Evolutionary conservation across 2,888 invertebrate genomes (phyloP).

Genomic region (Ormia ochracea): DNA sequence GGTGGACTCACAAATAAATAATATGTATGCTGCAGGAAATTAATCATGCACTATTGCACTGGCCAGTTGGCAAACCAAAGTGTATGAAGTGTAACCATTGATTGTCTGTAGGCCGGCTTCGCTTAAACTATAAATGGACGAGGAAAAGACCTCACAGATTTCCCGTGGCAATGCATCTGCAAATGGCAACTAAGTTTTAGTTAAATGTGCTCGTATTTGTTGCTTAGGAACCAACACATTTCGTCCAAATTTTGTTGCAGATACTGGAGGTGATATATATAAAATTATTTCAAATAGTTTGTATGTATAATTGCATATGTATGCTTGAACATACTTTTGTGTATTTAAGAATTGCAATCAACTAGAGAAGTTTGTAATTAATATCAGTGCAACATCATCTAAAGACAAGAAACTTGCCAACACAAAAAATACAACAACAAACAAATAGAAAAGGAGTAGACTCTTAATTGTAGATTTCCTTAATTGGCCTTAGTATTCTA

Average conservation of each 20-base stretch:
- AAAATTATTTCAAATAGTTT: no score
- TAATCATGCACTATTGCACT: slow-evolving; percentile 48
- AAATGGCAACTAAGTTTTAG: neutral
- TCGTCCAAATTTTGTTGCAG: neutral
- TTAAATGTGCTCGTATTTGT: slow-evolving; percentile 12
- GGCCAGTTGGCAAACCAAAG: slow-evolving; percentile 7
- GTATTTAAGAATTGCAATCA: neutral
- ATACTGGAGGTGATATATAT: slow-evolving; percentile 22
- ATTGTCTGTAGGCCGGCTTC: slow-evolving; percentile 40
- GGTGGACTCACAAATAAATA: neutral
- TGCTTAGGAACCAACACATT: neutral
- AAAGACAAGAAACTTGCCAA: slow-evolving; percentile 12
- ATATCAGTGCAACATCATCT: slow-evolving; percentile 56
- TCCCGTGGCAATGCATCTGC: neutral
- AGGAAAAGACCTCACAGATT: slow-evolving; percentile 53
- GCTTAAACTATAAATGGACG: neutral
- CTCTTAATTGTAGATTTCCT: slow-evolving; percentile 18
- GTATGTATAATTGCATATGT: no score
- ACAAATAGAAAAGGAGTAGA: neutral
- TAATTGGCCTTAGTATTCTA: slow-evolving; percentile 31
- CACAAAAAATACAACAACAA: no score
- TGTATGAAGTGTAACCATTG: neutral
- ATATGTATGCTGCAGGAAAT: slow-evolving; percentile 28
- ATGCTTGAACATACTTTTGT: no score
- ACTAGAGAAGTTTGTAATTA: slow-evolving; percentile 59